Evolutionary conservation across 2,888 invertebrate species (phyloP), one percentile per base, ranked within the genome.

Genomic region (Agrotis segetum): DNA sequence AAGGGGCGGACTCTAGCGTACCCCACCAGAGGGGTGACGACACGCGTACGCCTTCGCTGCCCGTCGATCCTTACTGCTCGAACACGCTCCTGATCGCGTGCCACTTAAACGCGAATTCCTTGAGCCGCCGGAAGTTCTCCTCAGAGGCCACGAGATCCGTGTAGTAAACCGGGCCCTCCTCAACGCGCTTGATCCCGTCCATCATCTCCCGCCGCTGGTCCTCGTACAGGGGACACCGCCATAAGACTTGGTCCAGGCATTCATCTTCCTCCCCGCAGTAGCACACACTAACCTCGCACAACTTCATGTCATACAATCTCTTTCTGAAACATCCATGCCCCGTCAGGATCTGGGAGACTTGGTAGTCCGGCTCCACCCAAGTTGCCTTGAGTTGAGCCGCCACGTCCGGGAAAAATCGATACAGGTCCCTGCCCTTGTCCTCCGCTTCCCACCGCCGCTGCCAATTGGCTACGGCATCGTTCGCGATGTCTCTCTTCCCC

Each of bases 291-390:
- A 2, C 24, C 50, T 68, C 74, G 0, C 65, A 47, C 13, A 86
- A 53, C 7, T 14, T 62, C 82, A 84, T 78, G 0, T 67, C 72
- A 11, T 58, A 3, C 63, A 85, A 24, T 17, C 84, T 65, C 62
- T 76, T 70, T 1, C 75, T 50, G 13, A 82, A 84, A 5, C 79
- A 82, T 13, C 84, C 85, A 55, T 34, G 34, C 29, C 29, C 29
- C 29, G 29, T 29, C 29, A 84, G 69, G 3, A 84, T 69, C 66
- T 85, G 82, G 0, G 83, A 84, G 7, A 69, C 58, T 4, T 58
- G 76, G 19, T 84, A 82, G 76, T 86, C 85, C 61, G 83, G 84
- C 11, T 70, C 77, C 1, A 86, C 77, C 84, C 85, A 87, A 11
- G 59, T 44, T 0, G 50, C 40, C 14, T 16, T 24, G 11, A 83